phyloP scores from a whole-genome alignment of 1,140 invertebrate species.

The Drosophila nannoptera region DNA sequence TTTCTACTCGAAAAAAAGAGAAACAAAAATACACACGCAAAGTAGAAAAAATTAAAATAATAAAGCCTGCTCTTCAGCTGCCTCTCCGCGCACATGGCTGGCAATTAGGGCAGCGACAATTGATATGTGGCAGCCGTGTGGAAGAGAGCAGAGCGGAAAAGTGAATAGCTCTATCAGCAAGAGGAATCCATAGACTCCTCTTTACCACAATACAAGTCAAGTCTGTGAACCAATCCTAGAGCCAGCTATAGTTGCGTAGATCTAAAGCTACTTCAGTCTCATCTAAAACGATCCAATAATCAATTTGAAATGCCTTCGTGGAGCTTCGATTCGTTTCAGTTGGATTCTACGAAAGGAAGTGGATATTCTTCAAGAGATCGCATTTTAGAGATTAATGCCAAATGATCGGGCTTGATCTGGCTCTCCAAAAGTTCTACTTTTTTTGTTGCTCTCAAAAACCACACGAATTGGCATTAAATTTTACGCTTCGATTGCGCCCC shows the following conservation, averaged over 20 bases:
- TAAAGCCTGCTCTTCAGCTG: slow-evolving; percentile 32
- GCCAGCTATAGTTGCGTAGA: too few relatives aligned
- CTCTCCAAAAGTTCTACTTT: background rate
- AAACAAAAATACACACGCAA: background rate
- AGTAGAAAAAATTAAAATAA: slow-evolving; percentile 30
- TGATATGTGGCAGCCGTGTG: slow-evolving; percentile 52
- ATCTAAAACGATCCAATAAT: too few relatives aligned
- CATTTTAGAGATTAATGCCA: too few relatives aligned
- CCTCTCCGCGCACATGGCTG: slow-evolving; percentile 39
- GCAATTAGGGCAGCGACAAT: slow-evolving; percentile 65
- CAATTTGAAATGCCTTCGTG: too few relatives aligned
- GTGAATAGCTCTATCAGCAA: background rate
- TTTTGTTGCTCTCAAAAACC: background rate
- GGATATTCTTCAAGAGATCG: too few relatives aligned
- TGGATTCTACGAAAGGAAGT: background rate
- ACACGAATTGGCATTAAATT: background rate
- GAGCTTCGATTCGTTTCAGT: too few relatives aligned
- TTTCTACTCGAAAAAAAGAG: slow-evolving; percentile 28
- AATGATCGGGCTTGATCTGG: background rate
- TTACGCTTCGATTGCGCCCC: slow-evolving; percentile 1
- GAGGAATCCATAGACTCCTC: too few relatives aligned
- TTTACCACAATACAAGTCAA: too few relatives aligned
- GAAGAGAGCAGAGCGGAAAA: too few relatives aligned
- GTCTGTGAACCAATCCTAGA: too few relatives aligned
- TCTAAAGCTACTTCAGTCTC: too few relatives aligned